Conservation (phyloP, 2,888 invertebrate species). For the Aspidiotus rigidus region DNA sequence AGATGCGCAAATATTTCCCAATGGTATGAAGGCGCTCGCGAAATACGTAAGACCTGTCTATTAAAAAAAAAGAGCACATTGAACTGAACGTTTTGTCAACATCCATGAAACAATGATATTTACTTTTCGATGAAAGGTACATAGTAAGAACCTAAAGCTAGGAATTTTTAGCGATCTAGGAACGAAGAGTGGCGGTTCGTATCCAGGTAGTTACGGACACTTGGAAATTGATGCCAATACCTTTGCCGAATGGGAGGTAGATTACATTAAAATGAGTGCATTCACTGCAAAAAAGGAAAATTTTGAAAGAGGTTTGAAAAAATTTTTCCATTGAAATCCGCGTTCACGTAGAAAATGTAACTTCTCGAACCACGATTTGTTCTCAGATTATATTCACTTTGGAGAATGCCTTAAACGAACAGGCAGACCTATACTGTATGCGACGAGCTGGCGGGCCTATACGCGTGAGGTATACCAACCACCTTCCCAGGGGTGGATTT, state of each 20-base stretch:
- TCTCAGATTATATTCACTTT: conserved; percentile 48
- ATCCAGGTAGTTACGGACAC: conserved; percentile 48
- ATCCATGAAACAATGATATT: not conserved
- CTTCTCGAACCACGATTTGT: too few relatives aligned
- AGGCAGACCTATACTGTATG: conserved; percentile 50
- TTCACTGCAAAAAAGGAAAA: conserved; percentile 45
- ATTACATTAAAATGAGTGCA: conserved; percentile 54
- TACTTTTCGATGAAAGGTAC: conserved; percentile 44
- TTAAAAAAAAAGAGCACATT: not conserved
- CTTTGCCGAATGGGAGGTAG: conserved; percentile 52
- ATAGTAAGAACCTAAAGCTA: conserved; percentile 48
- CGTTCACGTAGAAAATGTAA: too few relatives aligned
- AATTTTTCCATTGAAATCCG: too few relatives aligned
- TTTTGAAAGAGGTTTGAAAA: conserved; percentile 39
- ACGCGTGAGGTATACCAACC: conserved; percentile 42
- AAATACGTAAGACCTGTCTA: conserved; percentile 48
- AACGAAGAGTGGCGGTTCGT: conserved; percentile 50
- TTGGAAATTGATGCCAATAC: conserved; percentile 48
- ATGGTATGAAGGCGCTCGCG: conserved; percentile 51
- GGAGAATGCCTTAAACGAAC: conserved; percentile 47
- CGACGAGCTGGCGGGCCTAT: conserved; percentile 54
- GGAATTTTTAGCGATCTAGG: conserved; percentile 56
- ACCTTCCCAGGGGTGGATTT: too few relatives aligned
- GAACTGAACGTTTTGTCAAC: not conserved
- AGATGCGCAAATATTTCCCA: conserved; percentile 50